Evolutionary conservation across 2,113 vertebrate genomes (phyloP).

Genomic region (Dromaius novaehollandiae): DNA sequence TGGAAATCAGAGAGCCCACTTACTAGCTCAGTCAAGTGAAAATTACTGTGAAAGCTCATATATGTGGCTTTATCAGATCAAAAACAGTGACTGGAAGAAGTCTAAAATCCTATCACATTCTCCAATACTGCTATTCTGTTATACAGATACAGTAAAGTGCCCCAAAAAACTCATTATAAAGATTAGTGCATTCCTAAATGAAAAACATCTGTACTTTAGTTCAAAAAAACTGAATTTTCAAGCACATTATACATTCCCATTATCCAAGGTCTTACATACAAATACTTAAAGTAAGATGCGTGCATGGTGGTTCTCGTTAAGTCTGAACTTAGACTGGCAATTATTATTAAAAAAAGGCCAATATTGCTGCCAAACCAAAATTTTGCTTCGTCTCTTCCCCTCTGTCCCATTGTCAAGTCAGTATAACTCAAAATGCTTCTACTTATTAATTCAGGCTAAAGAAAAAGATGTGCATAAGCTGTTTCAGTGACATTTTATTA

Average conservation of each 20-base stretch:
- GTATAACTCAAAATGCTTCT: background rate
- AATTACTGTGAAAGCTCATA: background rate
- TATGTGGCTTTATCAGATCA: background rate
- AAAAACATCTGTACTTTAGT: background rate
- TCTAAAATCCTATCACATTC: background rate
- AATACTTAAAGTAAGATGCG: background rate
- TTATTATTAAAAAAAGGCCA: background rate
- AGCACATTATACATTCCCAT: background rate
- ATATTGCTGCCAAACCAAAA: background rate
- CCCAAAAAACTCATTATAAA: background rate
- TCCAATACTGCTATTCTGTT: background rate
- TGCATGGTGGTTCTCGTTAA: background rate
- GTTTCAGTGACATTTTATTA: conserved; percentile 43
- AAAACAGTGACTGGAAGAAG: background rate
- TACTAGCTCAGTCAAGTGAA: background rate
- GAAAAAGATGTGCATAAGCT: background rate
- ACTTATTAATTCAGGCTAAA: background rate
- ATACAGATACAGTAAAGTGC: background rate
- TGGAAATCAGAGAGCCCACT: background rate
- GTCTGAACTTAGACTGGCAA: background rate
- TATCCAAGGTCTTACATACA: background rate
- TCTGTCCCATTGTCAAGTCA: background rate
- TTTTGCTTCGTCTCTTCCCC: background rate
- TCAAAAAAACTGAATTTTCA: background rate
- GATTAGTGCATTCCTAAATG: background rate